Evolutionary conservation across 2,888 invertebrate species (phyloP), one percentile per base, ranked within the genome.

Genomic region (Colletes collaris): DNA sequence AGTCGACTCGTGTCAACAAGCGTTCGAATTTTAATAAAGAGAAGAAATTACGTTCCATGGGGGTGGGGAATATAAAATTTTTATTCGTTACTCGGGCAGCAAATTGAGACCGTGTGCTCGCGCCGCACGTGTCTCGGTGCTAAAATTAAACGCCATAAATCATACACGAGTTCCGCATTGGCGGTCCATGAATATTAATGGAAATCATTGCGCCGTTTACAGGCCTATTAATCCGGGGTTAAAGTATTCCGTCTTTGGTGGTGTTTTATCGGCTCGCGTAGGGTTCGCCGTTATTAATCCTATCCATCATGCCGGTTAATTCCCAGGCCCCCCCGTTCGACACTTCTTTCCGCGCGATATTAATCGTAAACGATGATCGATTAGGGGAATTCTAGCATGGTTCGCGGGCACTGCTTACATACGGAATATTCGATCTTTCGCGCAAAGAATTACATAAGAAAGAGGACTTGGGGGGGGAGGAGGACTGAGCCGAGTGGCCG

Each of bases 111-210:
- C 70, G 79, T 50, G 79, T 50, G 5, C 58, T 37, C 40, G 37
- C 5, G 44, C 44, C 16, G 86, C 84, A 76, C 79, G 85, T 82
- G 85, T 83, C 83, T 67, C 77, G 69, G 65, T 62, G 83, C 75
- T 82, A 84, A 89, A 89, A 89, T 89, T 89, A 89, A 89, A 89
- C 80, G 72, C 82, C 84, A 88, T 90, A 89, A 90, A 90, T 90
- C 89, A 89, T 84, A 56, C 70, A 74, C 78, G 86, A 85, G 88
- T 85, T 84, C 85, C 85, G 85, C 85, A 87, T 88, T 89, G 88
- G 84, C 85, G 79, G 85, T 40, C 81, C 84, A 92, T 92, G 92
- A 92, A 92, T 92, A 92, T 92, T 92, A 91, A 92, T 92, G 90
- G 89, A 65, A 92, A 92, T 92, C 91, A 92, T 92, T 90, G 89